phyloP scores from a whole-genome alignment of 92 coral and sea anemone species.

The Galaxea fascicularis region DNA sequence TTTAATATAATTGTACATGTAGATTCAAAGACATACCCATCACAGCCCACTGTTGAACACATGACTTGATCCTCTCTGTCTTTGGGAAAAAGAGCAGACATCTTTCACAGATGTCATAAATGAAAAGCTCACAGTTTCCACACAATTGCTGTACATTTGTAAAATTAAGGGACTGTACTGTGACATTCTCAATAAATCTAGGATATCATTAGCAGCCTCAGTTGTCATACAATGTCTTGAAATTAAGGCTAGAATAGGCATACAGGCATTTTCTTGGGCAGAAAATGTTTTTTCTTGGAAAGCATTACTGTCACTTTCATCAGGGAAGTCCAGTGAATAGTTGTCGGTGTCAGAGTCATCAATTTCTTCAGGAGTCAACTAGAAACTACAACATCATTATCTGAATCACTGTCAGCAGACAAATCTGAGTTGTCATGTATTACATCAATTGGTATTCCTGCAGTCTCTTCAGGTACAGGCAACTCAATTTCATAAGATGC shows the following conservation, averaged over 20 bases:
- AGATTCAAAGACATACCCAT: conserved; percentile 70
- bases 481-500: not conserved
- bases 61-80: conserved; percentile 12
- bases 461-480: not conserved
- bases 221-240: conserved; percentile 60
- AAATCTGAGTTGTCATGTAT: not conserved
- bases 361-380: not conserved
- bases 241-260: conserved; percentile 59
- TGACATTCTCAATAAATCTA: conserved; percentile 47
- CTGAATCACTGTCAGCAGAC: not conserved
- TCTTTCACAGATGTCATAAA: conserved; percentile 58
- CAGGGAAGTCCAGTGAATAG: not conserved
- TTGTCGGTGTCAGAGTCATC: not conserved
- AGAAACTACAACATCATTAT: not conserved
- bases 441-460: not conserved
- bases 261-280: conserved; percentile 45
- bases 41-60: conserved; percentile 59
- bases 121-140: conserved; percentile 53
- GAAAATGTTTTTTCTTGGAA: not conserved
- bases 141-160: conserved; percentile 57
- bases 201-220: conserved; percentile 66
- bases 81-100: conserved; percentile 48
- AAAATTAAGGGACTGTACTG: conserved; percentile 13
- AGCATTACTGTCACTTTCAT: not conserved
- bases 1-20: no score